Base-by-base conservation (phyloP, 2,113 vertebrate genomes). In the Lophotis ruficrista region DNA sequence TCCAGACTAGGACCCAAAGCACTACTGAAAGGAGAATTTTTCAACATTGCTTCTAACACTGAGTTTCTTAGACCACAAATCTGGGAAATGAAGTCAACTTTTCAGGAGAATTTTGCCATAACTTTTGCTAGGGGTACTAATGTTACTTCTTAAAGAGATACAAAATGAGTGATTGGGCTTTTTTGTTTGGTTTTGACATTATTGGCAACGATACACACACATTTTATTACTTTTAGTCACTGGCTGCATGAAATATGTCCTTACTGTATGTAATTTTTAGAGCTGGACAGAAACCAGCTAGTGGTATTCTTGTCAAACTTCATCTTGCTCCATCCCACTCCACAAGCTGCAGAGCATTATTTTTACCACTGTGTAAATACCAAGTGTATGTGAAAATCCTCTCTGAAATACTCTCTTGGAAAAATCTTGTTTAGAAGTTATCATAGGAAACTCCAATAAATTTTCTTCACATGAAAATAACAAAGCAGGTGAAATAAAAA, bases 221-320 rank as follows among this genome's bases (percentile, higher is more conserved):
- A 33, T 84, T 92, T 87, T 58, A 66, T 70, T 81, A 56, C 19
- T 83, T 48, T 20, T 73, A 64, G 24, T 73, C 56, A 50, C 20
- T 89, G 28, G 16, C 70, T 86, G 56, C 53, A 65, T 69, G 88
- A 83, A 86, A 16, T 70, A 83, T 35, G 57, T 73, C 43, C 62
- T 76, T 79, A 50, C 24, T 24, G 8, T 18, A 80, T 50, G 45
- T 30, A 87, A 91, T 94, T 95, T 94, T 95, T 85, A 93, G 88
- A 94, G 14, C 66, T 89, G 73, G 60, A 94, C 68, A 87, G 69
- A 95, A 84, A 92, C 61, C 86, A 95, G 64, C 72, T 56, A 81
- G 43, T 57, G 48, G 33, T 87, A 93, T 89, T 96, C 92, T 54
- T 71, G 95, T 94, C 81, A 88, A 85, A 90, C 60, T 96, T 93